These are phyloP conservation scores for Azemiops feae DNA, from an alignment of 2,113 vertebrate genomes.

Conservation along the genomic window DNA sequence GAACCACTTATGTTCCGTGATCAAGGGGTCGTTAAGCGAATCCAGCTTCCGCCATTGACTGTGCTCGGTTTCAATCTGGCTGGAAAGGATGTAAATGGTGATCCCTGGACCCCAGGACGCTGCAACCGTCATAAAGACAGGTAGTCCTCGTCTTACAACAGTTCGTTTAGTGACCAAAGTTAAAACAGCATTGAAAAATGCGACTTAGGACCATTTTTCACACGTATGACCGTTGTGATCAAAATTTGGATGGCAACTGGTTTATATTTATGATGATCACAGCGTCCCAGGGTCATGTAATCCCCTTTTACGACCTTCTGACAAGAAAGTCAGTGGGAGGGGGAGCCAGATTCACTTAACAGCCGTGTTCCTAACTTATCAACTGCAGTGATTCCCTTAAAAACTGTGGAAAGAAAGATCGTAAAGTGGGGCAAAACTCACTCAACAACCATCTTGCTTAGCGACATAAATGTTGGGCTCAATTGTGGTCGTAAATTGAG, in stretches of 20 bases:
- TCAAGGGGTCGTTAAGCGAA: no score
- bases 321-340: not conserved
- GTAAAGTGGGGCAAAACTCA: not conserved
- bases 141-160: not conserved
- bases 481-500: no score
- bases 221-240: not conserved
- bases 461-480: not conserved
- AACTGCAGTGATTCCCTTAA: not conserved
- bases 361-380: not conserved
- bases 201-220: not conserved
- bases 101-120: no score
- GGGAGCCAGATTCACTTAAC: not conserved
- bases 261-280: not conserved
- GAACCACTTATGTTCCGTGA: no score
- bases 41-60: no score
- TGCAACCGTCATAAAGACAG: not conserved
- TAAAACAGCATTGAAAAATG: not conserved
- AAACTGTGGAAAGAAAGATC: not conserved
- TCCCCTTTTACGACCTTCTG: not conserved
- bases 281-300: rapidly evolving
- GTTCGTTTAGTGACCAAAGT: not conserved
- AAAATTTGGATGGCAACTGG: not conserved
- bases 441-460: not conserved
- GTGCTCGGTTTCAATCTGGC: no score
- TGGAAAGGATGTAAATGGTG: no score